phyloP scores from a whole-genome alignment of 2,888 invertebrate species.

The Polydrusus pterygomalis region DNA sequence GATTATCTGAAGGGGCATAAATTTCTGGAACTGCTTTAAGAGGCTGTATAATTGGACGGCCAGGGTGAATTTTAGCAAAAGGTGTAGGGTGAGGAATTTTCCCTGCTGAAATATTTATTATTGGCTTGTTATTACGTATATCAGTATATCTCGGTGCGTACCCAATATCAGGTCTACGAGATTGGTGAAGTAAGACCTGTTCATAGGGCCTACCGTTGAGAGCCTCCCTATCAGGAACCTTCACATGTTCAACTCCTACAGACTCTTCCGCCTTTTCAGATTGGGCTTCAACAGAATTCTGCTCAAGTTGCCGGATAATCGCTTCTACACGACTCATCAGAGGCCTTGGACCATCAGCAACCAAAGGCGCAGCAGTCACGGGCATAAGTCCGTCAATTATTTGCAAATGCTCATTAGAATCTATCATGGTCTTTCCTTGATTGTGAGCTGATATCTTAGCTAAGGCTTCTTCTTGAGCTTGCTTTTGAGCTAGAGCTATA shows the following conservation, averaged over 20 bases:
- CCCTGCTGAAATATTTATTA: slow-evolving; percentile 22
- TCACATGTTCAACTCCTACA: background rate
- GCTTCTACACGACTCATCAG: background rate
- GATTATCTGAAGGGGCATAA: slow-evolving; percentile 29
- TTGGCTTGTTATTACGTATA: slow-evolving; percentile 34
- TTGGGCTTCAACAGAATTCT: slow-evolving; percentile 30
- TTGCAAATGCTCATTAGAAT: slow-evolving; percentile 10
- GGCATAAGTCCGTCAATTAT: slow-evolving; percentile 29
- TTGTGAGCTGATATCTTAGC: slow-evolving; percentile 62
- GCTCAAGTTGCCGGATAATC: slow-evolving; percentile 21
- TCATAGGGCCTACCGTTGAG: slow-evolving; percentile 29
- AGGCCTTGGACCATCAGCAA: background rate
- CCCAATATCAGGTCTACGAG: background rate
- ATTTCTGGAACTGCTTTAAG: slow-evolving; percentile 11
- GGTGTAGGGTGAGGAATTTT: slow-evolving; percentile 6
- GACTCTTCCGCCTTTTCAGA: background rate
- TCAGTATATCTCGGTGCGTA: slow-evolving; percentile 39
- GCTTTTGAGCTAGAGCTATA: slow-evolving; percentile 60
- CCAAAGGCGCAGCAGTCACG: slow-evolving; percentile 14
- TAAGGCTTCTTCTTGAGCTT: slow-evolving; percentile 60
- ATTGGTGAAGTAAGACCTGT: slow-evolving; percentile 22
- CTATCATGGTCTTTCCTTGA: slow-evolving; percentile 37
- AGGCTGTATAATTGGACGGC: background rate
- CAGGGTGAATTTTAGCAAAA: background rate
- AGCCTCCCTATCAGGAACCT: slow-evolving; percentile 25